phyloP scores from a whole-genome alignment of 2,113 vertebrate genomes.

The Grantiella picta region DNA sequence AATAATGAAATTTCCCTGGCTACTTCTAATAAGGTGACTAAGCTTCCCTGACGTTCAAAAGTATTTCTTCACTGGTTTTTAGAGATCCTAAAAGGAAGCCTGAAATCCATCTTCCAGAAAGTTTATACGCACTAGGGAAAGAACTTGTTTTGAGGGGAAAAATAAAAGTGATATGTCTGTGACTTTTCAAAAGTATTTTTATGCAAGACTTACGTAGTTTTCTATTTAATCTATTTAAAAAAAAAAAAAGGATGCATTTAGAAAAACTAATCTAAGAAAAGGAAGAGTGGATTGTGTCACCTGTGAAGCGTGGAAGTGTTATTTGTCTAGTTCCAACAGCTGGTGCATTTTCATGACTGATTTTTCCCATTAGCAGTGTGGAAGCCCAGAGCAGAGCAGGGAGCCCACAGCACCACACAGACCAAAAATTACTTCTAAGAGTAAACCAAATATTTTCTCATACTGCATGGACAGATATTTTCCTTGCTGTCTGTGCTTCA shows the following conservation, averaged over 20 bases:
- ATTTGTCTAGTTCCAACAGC: not conserved
- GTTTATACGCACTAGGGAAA: not conserved
- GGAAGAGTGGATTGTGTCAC: slow-evolving; percentile 23
- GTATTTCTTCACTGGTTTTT: not conserved
- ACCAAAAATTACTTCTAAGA: not conserved
- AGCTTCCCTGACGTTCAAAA: not conserved
- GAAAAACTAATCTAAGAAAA: not conserved
- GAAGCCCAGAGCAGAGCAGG: not conserved
- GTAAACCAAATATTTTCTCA: not conserved
- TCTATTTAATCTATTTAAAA: not conserved
- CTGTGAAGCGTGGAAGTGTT: not conserved
- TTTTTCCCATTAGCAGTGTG: not conserved
- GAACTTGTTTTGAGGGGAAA: not conserved
- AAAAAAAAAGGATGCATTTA: not conserved
- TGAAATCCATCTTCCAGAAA: not conserved
- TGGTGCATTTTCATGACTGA: not conserved
- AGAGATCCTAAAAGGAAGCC: not conserved
- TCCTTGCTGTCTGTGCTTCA: not conserved
- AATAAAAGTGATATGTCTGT: not conserved
- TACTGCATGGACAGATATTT: not conserved
- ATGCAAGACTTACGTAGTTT: not conserved
- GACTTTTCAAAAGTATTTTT: slow-evolving; percentile 17
- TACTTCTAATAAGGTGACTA: not conserved
- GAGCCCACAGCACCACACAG: not conserved
- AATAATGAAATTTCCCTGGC: not conserved